phyloP scores from a whole-genome alignment of 2,797 vertebrate species.

The Silurus lanzhouensis region DNA sequence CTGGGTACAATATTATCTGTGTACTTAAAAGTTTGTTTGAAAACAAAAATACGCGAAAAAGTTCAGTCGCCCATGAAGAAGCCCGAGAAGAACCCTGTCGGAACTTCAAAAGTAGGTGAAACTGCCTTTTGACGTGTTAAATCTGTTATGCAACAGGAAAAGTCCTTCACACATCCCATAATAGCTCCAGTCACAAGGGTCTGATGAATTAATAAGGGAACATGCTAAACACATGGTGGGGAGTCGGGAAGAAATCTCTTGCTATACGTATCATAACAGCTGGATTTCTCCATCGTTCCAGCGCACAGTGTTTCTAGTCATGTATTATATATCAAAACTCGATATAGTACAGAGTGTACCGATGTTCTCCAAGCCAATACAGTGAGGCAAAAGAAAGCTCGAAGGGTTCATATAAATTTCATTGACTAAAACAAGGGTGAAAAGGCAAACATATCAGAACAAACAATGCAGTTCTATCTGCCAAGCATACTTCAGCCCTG shows the following conservation, averaged over 20 bases:
- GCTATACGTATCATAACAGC: slow-evolving; percentile 38
- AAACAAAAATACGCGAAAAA: neutral
- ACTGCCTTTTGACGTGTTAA: slow-evolving; percentile 13
- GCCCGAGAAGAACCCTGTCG: neutral
- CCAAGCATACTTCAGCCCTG: slow-evolving; percentile 17
- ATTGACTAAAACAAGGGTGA: neutral
- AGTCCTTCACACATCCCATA: slow-evolving; percentile 18
- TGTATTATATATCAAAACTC: slow-evolving; percentile 22
- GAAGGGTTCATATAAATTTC: neutral
- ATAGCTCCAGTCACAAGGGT: slow-evolving; percentile 20
- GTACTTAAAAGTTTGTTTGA: neutral
- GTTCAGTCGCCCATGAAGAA: neutral
- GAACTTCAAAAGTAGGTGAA: slow-evolving; percentile 9
- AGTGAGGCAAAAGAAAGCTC: neutral
- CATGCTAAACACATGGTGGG: slow-evolving; percentile 30
- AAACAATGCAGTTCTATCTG: slow-evolving; percentile 9
- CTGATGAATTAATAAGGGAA: slow-evolving; percentile 46
- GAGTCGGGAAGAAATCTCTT: slow-evolving; percentile 21
- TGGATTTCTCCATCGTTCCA: slow-evolving; percentile 41
- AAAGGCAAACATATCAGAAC: slow-evolving; percentile 3
- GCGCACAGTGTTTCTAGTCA: neutral
- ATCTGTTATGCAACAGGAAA: slow-evolving; percentile 12
- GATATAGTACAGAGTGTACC: neutral
- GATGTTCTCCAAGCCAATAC: neutral
- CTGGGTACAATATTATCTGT: neutral